Base-by-base conservation (phyloP, 1,140 invertebrate genomes). In the Drosophila ananassae region DNA sequence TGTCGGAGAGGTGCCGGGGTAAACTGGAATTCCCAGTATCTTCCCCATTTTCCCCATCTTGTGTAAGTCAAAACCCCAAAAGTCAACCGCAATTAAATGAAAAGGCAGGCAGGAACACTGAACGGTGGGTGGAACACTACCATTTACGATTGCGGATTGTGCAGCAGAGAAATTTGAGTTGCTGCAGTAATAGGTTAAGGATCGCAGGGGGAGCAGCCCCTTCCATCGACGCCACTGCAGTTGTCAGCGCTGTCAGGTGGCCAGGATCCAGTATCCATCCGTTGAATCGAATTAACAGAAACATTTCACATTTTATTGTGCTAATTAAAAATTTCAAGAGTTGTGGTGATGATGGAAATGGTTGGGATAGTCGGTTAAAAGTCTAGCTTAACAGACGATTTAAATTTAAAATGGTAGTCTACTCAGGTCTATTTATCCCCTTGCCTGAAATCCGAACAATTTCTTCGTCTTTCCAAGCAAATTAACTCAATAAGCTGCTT, bases 71-170 rank as follows among this genome's bases (percentile, higher is more conserved):
- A 82, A 87, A 69, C 79, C 82, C 79, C 82, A 82, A 89, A 87
- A 87, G 83, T 89, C 82, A 82, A 87, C 82, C 82, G 82, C 82
- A 87, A 87, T 87, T 87, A 87, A 87, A 87, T 87, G 82, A 78
- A 89, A 87, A 82, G 82, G 71, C 71, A 50, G 69, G 56, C 60
- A 51, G 44, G 25, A 2, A 51, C 25, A 32, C 17, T 54, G 48
- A 37, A 32, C 17, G 59, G 51, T 61, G 64, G 39, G 52, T 46
- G 47, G 64, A 55, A 81, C 71, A 61, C 34, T 12, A 37, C 10
- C 34, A 37, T n/a, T 37, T 4, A n/a, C 12, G 34, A 37, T 12
- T 37, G 34, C 10, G 34, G 12, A 10, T n/a, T 44, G 59, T 82
- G 62, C 47, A 54, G 55, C 78, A 66, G 61, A 48, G 64, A 61